These are phyloP conservation scores for Hippopotamus amphibius DNA, from an alignment of 2,113 vertebrate genomes.

Conservation along the genomic window DNA sequence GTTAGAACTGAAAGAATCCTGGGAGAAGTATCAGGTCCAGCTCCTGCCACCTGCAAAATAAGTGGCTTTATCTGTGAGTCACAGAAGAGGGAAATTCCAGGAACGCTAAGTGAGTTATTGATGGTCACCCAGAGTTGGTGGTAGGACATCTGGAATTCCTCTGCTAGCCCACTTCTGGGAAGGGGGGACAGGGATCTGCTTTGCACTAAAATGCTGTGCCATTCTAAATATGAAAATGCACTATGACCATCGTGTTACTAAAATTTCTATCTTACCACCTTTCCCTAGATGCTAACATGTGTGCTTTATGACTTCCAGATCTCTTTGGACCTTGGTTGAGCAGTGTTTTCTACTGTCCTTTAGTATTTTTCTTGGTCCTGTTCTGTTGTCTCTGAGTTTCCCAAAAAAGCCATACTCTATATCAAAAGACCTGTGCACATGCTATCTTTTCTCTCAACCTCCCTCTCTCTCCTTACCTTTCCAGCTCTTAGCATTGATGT, in stretches of 20 bases:
- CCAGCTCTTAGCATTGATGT: neutral
- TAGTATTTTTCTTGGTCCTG: neutral
- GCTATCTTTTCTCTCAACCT: neutral
- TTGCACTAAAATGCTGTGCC: neutral
- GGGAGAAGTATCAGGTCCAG: neutral
- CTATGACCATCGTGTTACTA: neutral
- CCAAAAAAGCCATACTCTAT: neutral
- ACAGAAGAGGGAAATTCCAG: neutral
- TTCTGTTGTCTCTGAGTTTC: neutral
- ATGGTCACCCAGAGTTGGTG: neutral
- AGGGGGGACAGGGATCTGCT: neutral
- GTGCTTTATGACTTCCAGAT: neutral
- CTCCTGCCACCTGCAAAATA: neutral
- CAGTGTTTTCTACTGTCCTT: neutral
- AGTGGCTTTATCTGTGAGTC: neutral
- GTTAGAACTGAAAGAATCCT: slow-evolving; percentile 20
- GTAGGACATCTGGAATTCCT: neutral
- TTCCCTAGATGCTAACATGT: neutral
- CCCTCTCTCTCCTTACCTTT: neutral
- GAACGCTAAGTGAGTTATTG: neutral
- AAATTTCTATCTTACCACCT: neutral
- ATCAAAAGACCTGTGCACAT: neutral
- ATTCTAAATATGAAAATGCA: neutral
- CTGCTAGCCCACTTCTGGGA: neutral
- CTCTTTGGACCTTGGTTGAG: neutral